A percentile compares a stretch with the other conserved stretches of the same genome.
These are phyloP conservation scores for Proteles cristata DNA, from an alignment of 2,113 vertebrate species.

Conservation along the genomic window DNA sequence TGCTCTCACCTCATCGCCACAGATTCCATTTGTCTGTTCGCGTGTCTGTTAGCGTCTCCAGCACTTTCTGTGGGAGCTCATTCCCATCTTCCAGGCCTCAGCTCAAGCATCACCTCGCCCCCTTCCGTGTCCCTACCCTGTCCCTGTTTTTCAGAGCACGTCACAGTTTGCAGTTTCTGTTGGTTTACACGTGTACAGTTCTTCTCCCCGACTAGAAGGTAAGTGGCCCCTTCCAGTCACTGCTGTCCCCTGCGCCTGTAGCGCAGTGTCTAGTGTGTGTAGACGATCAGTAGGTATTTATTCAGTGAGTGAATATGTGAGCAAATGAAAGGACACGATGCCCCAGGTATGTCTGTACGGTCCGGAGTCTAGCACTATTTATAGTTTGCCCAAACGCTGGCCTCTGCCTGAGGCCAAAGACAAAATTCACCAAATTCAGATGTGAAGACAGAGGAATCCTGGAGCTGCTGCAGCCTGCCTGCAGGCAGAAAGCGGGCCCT, in stretches of 20 bases:
- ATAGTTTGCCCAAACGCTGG: not conserved
- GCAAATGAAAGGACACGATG: not conserved
- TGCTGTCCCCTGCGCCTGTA: not conserved
- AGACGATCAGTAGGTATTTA: not conserved
- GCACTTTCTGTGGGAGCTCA: not conserved
- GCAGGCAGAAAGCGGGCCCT: not conserved
- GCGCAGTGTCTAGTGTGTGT: fast-evolving
- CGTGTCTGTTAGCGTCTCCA: not conserved
- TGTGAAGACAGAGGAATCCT: not conserved
- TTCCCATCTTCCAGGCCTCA: not conserved
- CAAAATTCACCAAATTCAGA: not conserved
- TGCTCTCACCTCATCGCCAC: not conserved
- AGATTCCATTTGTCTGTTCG: no score
- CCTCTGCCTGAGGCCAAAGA: not conserved
- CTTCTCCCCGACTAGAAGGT: not conserved
- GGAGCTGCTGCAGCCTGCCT: not conserved
- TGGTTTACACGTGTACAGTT: not conserved
- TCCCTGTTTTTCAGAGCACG: not conserved
- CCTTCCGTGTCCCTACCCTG: not conserved
- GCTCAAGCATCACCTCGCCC: not conserved
- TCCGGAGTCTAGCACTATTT: not conserved
- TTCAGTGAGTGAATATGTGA: not conserved
- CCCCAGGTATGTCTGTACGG: not conserved
- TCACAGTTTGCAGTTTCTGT: not conserved
- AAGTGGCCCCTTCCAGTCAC: not conserved